phyloP scores from a whole-genome alignment of 2,888 invertebrate genomes.

The Meteorus cinctellus region DNA sequence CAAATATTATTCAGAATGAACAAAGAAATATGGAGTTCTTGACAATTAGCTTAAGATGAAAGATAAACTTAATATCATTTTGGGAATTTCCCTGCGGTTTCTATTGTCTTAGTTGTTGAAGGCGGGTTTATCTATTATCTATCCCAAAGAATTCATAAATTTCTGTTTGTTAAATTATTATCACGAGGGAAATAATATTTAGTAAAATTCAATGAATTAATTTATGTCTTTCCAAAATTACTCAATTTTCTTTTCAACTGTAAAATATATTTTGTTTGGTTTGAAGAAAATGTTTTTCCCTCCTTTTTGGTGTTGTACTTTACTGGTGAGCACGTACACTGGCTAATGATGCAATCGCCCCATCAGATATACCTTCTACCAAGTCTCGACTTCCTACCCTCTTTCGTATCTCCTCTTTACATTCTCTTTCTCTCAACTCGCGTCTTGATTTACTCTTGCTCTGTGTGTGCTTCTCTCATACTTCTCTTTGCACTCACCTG shows the following conservation, averaged over 20 bases:
- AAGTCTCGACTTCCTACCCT: constrained; percentile 53
- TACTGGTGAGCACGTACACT: constrained; percentile 57
- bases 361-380: constrained; percentile 57
- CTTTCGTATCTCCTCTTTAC: constrained; percentile 43
- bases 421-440: neutral
- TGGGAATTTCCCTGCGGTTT: too few relatives aligned
- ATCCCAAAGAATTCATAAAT: too few relatives aligned
- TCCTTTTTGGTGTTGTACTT: constrained; percentile 21
- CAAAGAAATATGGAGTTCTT: too few relatives aligned
- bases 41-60: too few relatives aligned
- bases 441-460: constrained; percentile 5
- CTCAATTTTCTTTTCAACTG: constrained; percentile 32
- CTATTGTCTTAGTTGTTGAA: too few relatives aligned
- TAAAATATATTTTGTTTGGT: neutral
- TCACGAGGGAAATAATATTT: neutral
- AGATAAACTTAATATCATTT: too few relatives aligned
- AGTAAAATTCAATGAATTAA: constrained; percentile 25
- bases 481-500: constrained; percentile 58
- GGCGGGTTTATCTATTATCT: too few relatives aligned
- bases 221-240: neutral
- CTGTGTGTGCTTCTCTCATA: constrained; percentile 39
- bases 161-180: too few relatives aligned
- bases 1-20: too few relatives aligned
- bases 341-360: constrained; percentile 67
- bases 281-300: neutral